A percentile compares a stretch with the other conserved stretches of the same genome.
Evolutionary conservation across 2,888 invertebrate genomes (phyloP).

Genomic region (Eurytoma adleriae): DNA sequence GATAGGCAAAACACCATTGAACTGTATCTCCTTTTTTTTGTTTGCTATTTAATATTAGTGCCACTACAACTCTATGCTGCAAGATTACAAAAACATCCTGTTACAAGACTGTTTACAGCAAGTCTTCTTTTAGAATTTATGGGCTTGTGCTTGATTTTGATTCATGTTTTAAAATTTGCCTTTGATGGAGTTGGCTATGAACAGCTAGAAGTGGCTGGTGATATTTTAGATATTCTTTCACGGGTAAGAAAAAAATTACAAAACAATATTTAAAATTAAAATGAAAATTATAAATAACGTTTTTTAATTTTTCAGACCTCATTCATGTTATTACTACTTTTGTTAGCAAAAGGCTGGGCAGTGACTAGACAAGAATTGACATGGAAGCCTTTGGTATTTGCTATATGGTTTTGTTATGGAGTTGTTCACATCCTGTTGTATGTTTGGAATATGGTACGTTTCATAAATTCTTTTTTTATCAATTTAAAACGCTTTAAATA

Average conservation of each 20-base stretch:
- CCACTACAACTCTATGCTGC: constrained; percentile 95
- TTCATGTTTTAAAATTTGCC: constrained; percentile 93
- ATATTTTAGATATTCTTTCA: constrained; percentile 94
- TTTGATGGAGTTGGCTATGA: constrained; percentile 93
- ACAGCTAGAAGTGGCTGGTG: constrained; percentile 89
- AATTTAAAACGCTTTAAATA: not conserved
- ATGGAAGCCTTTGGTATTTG: constrained; percentile 89
- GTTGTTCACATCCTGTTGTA: constrained; percentile 94
- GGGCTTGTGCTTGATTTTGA: constrained; percentile 90
- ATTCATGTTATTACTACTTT: constrained; percentile 93
- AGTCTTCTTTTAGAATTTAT: constrained; percentile 91
- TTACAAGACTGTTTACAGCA: constrained; percentile 92
- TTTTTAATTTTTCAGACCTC: constrained; percentile 82
- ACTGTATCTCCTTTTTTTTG: constrained; percentile 91
- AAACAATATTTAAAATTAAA: not conserved
- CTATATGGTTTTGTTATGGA: constrained; percentile 94
- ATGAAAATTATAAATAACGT: not conserved
- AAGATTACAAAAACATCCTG: constrained; percentile 91
- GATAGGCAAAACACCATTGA: constrained; percentile 95
- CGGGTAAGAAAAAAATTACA: constrained; percentile 79
- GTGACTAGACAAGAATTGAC: constrained; percentile 93
- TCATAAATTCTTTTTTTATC: constrained; percentile 23
- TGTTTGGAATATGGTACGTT: constrained; percentile 95
- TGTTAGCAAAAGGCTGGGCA: constrained; percentile 98
- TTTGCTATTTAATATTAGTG: constrained; percentile 90